Evolutionary conservation across 2,113 vertebrate genomes (phyloP).

Genomic region (Ellobius talpinus): DNA sequence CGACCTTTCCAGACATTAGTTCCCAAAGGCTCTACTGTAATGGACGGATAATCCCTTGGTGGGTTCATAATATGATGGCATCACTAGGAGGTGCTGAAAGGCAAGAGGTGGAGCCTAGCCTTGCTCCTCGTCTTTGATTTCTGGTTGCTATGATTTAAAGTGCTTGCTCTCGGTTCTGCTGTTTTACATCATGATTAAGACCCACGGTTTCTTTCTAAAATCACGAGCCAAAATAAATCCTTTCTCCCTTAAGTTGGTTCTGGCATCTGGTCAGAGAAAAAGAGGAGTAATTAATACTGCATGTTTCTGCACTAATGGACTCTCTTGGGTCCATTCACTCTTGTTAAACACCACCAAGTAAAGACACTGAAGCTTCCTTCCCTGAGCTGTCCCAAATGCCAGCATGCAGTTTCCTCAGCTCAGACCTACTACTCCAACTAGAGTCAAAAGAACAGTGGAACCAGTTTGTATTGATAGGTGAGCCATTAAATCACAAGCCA

Average conservation of each 20-base stretch:
- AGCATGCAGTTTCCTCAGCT: neutral
- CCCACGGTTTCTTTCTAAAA: neutral
- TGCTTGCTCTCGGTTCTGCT: neutral
- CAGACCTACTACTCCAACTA: neutral
- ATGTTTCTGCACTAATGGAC: neutral
- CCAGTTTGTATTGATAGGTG: neutral
- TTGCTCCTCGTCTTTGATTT: neutral
- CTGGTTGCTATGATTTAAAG: neutral
- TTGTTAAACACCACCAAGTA: neutral
- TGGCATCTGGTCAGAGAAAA: neutral
- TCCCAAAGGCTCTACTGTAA: neutral
- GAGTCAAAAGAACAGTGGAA: neutral
- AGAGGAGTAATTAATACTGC: neutral
- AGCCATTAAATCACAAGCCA: conserved; percentile 23
- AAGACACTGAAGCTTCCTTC: neutral
- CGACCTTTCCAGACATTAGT: neutral
- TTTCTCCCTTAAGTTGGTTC: neutral
- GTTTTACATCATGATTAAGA: neutral
- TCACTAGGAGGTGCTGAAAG: neutral
- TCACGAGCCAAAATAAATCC: neutral
- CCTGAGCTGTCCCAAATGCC: neutral
- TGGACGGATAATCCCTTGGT: neutral
- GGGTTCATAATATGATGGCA: neutral
- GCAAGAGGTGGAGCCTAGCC: neutral
- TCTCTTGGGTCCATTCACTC: neutral